These are phyloP conservation scores for Pseudochirops corinnae DNA, from an alignment of 2,797 vertebrate genomes.

Conservation along the genomic window DNA sequence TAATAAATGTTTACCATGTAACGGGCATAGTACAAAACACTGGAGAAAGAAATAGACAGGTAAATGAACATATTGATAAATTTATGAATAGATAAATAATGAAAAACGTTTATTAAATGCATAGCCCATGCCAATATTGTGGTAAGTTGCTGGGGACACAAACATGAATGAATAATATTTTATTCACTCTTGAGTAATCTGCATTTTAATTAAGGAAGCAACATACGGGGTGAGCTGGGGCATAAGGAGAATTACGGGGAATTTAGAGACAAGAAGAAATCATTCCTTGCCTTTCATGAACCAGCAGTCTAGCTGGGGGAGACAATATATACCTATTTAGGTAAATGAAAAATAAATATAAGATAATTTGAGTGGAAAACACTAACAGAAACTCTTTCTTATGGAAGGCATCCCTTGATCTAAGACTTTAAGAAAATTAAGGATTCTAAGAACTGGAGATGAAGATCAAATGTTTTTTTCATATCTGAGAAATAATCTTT, in stretches of 20 bases:
- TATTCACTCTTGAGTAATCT: not conserved
- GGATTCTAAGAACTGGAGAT: not conserved
- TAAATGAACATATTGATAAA: not conserved
- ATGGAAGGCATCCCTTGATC: not conserved
- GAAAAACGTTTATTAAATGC: not conserved
- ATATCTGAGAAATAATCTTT: not conserved
- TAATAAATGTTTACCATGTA: not conserved
- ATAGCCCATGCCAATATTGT: not conserved
- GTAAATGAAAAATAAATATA: not conserved
- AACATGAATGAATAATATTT: not conserved
- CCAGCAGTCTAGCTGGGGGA: not conserved
- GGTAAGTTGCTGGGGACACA: not conserved
- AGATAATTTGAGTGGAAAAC: not conserved
- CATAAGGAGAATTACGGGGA: not conserved
- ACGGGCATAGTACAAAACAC: not conserved
- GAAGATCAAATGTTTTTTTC: not conserved
- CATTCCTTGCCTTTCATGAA: not conserved
- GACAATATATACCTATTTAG: not conserved
- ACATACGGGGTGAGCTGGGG: not conserved
- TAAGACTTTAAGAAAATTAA: not conserved
- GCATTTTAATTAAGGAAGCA: not conserved
- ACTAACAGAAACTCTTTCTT: not conserved
- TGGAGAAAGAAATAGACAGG: not conserved
- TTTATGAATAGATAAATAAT: not conserved
- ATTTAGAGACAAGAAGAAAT: not conserved